Percentiles rank a stretch among this genome's conserved stretches.
phyloP scores from a whole-genome alignment of 2,888 invertebrate species.

The Phengaris arion region DNA sequence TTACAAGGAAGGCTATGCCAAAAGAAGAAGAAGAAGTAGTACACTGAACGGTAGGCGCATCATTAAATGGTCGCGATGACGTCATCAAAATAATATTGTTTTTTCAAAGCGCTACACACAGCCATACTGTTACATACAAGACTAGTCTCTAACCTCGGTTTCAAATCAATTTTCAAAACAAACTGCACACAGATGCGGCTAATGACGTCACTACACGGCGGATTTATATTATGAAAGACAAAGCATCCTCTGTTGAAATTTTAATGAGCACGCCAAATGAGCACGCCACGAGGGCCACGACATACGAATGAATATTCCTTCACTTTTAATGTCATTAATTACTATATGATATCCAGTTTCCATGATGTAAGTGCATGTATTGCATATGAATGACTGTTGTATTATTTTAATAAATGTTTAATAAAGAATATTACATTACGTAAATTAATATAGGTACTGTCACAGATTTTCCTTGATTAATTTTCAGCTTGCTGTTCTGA shows the following conservation, averaged over 20 bases:
- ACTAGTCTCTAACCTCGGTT: slow-evolving; percentile 21
- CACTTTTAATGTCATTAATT: slow-evolving; percentile 29
- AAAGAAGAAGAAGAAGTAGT: too few relatives aligned
- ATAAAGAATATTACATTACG: background rate
- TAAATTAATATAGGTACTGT: background rate
- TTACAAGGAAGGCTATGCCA: too few relatives aligned
- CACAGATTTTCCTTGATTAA: background rate
- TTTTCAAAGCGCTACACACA: too few relatives aligned
- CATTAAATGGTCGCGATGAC: too few relatives aligned
- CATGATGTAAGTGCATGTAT: background rate
- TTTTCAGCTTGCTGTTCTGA: background rate
- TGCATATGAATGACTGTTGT: background rate
- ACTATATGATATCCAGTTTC: slow-evolving; percentile 25
- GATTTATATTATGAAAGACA: slow-evolving; percentile 45
- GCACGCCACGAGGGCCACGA: slow-evolving; percentile 34
- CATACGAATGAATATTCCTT: slow-evolving; percentile 28
- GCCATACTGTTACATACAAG: background rate
- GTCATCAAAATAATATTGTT: too few relatives aligned
- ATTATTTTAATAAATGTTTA: slow-evolving; percentile 25
- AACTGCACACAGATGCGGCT: slow-evolving; percentile 48
- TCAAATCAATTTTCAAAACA: slow-evolving; percentile 8
- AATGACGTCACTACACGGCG: slow-evolving; percentile 50
- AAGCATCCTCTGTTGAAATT: slow-evolving; percentile 49
- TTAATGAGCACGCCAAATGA: slow-evolving; percentile 50
- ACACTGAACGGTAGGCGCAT: too few relatives aligned